These are phyloP conservation scores for Megalurothrips usitatus DNA, from an alignment of 2,888 invertebrate genomes.

Conservation along the genomic window DNA sequence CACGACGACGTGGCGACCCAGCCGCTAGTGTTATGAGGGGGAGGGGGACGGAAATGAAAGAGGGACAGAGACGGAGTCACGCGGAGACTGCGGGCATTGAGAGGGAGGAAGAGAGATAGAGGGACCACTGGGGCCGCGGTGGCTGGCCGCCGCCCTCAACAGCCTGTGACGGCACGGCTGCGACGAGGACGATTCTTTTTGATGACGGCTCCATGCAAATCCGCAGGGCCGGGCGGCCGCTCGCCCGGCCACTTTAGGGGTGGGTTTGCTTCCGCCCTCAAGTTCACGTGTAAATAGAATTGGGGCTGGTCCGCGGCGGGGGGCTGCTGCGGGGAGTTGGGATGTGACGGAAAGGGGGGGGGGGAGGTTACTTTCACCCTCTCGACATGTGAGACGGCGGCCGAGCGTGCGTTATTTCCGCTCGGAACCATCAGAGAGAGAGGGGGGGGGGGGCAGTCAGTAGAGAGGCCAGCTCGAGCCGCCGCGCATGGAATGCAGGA, in stretches of 20 bases:
- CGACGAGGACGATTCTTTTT: neutral
- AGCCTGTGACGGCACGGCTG: too few relatives aligned
- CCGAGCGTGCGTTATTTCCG: neutral
- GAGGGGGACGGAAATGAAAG: neutral
- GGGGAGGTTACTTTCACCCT: neutral
- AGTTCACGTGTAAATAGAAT: neutral
- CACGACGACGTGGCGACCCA: too few relatives aligned
- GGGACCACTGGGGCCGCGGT: too few relatives aligned
- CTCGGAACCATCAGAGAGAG: neutral
- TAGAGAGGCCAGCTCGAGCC: neutral
- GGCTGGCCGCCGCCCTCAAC: too few relatives aligned
- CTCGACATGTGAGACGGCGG: constrained; percentile 6
- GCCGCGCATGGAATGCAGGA: constrained; percentile 4
- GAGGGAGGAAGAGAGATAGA: too few relatives aligned
- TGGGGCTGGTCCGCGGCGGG: too few relatives aligned
- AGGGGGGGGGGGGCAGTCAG: too few relatives aligned
- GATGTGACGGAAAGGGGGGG: too few relatives aligned
- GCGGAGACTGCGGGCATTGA: too few relatives aligned
- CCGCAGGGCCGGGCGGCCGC: neutral
- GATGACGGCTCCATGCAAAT: neutral
- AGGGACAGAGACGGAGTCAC: too few relatives aligned
- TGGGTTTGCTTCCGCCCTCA: neutral
- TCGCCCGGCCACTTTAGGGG: too few relatives aligned
- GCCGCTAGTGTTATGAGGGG: too few relatives aligned
- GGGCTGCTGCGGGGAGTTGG: neutral